Percentiles rank a stretch among this genome's conserved stretches.
Conservation (phyloP, 2,888 invertebrate species). For the Idaea dimidiata region DNA sequence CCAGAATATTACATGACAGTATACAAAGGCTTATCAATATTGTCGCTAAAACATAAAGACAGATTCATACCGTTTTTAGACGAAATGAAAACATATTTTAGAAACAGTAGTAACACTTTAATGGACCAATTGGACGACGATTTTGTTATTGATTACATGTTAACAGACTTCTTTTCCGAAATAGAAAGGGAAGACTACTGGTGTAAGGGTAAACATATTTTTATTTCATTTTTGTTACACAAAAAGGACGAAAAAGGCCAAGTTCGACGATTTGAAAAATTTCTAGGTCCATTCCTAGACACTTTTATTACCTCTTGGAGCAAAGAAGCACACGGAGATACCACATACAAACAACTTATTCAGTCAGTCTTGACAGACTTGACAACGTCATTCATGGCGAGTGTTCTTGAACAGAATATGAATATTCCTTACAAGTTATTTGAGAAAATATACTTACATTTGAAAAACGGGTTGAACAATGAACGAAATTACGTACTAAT, state of each 20-base stretch:
- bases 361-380: not conserved
- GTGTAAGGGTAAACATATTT: constrained; percentile 14
- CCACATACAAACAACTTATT: not conserved
- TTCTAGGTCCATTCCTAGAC: constrained; percentile 36
- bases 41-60: constrained; percentile 29
- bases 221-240: constrained; percentile 36
- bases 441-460: constrained; percentile 37
- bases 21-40: constrained; percentile 38
- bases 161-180: constrained; percentile 9
- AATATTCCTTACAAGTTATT: constrained; percentile 17
- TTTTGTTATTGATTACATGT: constrained; percentile 37
- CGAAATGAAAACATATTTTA: constrained; percentile 26
- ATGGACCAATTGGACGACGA: constrained; percentile 40
- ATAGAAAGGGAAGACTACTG: constrained; percentile 10
- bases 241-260: constrained; percentile 38
- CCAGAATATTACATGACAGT: constrained; percentile 43
- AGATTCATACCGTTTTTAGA: constrained; percentile 28
- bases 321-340: constrained; percentile 6
- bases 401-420: not conserved
- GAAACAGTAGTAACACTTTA: constrained; percentile 14
- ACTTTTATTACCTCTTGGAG: constrained; percentile 33
- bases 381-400: not conserved
- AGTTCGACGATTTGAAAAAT: constrained; percentile 30
- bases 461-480: constrained; percentile 21
- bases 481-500: constrained; percentile 33